A percentile compares a stretch with the other conserved stretches of the same genome.
Conservation (phyloP, 2,113 vertebrate species). For the Microtus richardsoni region DNA sequence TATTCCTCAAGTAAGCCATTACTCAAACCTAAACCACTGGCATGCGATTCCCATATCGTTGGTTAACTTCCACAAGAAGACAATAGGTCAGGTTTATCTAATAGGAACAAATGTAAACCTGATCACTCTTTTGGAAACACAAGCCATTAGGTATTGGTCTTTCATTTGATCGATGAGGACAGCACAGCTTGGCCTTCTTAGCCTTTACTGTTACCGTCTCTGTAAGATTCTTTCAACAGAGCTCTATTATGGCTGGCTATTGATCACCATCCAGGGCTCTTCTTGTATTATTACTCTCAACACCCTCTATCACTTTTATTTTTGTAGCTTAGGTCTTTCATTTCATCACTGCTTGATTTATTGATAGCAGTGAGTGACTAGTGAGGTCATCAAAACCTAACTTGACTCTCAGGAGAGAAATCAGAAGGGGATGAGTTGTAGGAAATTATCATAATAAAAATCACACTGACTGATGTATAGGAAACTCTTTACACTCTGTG, state of each 20-base stretch:
- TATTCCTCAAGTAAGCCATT: conserved; percentile 15
- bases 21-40: neutral
- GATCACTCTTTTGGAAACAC: neutral
- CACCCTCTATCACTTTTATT: neutral
- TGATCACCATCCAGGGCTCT: neutral
- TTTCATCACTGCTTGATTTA: neutral
- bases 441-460: neutral
- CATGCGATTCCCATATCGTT: neutral
- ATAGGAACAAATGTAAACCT: neutral
- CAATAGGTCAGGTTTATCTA: neutral
- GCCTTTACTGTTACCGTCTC: neutral
- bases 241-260: neutral
- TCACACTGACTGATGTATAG: neutral
- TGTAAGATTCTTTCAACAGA: neutral
- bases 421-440: neutral
- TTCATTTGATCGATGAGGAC: neutral
- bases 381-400: neutral
- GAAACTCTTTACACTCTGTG: neutral
- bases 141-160: neutral
- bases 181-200: neutral
- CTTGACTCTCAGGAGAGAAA: neutral
- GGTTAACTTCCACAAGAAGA: conserved; percentile 32
- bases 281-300: neutral
- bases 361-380: neutral
- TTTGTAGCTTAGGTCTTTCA: neutral